Base-by-base conservation (phyloP, 2,113 vertebrate species). In the Scartelaos histophorus region DNA sequence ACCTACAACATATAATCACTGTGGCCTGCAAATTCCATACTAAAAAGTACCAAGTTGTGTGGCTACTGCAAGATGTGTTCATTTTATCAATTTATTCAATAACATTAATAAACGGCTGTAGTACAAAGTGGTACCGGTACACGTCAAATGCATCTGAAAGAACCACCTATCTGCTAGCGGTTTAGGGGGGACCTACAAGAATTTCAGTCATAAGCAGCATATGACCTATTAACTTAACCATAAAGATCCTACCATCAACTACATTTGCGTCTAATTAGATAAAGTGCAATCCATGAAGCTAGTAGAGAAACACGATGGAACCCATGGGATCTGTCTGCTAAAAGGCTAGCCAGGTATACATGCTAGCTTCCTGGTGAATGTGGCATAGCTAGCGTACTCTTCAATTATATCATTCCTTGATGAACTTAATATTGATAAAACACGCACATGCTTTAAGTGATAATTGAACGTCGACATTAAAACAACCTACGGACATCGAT, bases 271-370 rank as follows among this genome's bases (percentile, higher is more conserved):
- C 15, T 17, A 49, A 49, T 49, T 49, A 49, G 35, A 38, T 17
- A 49, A 7, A 4, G 5, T 51, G 51, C 9, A 54, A 21, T 57
- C 11, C 11, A 60, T 13, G 24, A 13, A 25, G 75, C 71, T 76
- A 77, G 73, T 73, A 75, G 73, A 54, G 34, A 67, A 78, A 71
- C 87, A 87, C 81, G 84, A 90, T 90, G 51, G 29, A 9, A 0
- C 38, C 51, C 21, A 9, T 21, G 83, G 68, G 81, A 81, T 79
- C 64, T 43, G 75, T 71, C 16, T 67, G 64, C 53, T 75, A 73
- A 79, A 72, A 68, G 75, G 83, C 78, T 74, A 67, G 70, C 46
- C 53, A 4, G 65, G 69, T 73, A 71, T 77, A 78, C 67, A 61
- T 84, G 81, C 81, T 67, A 67, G 10, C 74, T 25, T 71, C 51